Base-by-base conservation (phyloP, 2,113 vertebrate species). In the Motacilla alba region DNA sequence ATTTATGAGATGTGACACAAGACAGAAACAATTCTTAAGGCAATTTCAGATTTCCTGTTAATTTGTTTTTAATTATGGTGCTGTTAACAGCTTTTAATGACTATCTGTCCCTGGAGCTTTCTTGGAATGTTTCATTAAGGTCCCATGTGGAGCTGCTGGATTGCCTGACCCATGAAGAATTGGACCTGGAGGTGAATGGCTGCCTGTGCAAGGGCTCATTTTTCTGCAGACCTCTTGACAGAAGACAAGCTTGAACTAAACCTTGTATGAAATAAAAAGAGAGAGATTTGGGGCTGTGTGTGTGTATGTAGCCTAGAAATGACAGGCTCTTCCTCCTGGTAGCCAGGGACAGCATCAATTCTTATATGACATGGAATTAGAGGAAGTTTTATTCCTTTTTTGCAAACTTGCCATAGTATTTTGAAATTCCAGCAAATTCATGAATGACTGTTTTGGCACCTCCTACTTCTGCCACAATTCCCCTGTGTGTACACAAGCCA, bases 11-110 rank as follows among this genome's bases (percentile, higher is more conserved):
- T 66, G 70, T 95, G 90, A 91, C 87, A 83, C 21, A 62, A 85
- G 74, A 75, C 67, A 66, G 27, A 69, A 96, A 85, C 81, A 91
- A 94, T 73, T 96, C 81, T 94, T 91, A 72, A 50, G 63, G 87
- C 84, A 79, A 72, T 95, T 94, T 89, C 26, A 91, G 53, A 76
- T 93, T 93, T 94, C 63, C 78, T 89, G 74, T 76, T 95, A 94
- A 94, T 91, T 95, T 94, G 78, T 66, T 95, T 95, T 93, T 95
- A 93, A 94, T 94, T 95, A 35, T 24, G 67, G 31, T 73, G 87
- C 60, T 77, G 52, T 88, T 95, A 92, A 66, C 87, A 95, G 46
- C 53, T 69, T 79, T 79, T 95, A 93, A 93, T 53, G 63, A 67
- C 58, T 66, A 5, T 12, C 21, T 76, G 58, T 94, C 93, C 84